Percentiles rank a stretch among this genome's conserved stretches.
These are phyloP conservation scores for Corythaeola cristata DNA, from an alignment of 2,113 vertebrate genomes.

Conservation along the genomic window DNA sequence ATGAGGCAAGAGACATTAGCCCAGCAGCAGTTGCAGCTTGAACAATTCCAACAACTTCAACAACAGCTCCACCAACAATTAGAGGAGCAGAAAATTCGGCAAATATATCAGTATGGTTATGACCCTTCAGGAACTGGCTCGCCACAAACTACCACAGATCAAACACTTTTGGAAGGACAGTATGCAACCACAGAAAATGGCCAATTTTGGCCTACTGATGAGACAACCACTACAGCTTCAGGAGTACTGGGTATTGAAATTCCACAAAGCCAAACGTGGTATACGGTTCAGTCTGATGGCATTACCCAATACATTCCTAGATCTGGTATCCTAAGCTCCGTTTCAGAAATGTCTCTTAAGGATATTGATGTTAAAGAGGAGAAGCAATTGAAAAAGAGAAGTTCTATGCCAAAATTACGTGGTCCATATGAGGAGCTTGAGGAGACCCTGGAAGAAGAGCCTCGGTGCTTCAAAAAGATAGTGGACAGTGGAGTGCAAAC, in stretches of 20 bases:
- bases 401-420: conserved; percentile 75
- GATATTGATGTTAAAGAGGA: conserved; percentile 82
- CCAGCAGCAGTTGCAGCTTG: conserved; percentile 92
- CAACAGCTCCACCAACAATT: conserved; percentile 94
- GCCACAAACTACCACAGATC: conserved; percentile 80
- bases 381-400: conserved; percentile 80
- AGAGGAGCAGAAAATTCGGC: conserved; percentile 90
- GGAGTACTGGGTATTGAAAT: conserved; percentile 78
- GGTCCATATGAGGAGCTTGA: conserved; percentile 82
- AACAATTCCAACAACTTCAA: conserved; percentile 96
- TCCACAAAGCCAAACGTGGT: conserved; percentile 79
- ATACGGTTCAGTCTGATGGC: conserved; percentile 80
- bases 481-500: conserved; percentile 94
- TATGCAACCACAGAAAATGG: conserved; percentile 84
- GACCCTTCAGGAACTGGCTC: conserved; percentile 77
- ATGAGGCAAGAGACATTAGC: conserved; percentile 94
- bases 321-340: conserved; percentile 77
- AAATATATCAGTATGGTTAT: conserved; percentile 86
- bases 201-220: conserved; percentile 91
- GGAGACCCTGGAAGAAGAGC: conserved; percentile 71
- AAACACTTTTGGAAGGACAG: conserved; percentile 85
- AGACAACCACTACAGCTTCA: conserved; percentile 79
- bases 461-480: conserved; percentile 84
- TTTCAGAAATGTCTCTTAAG: conserved; percentile 83
- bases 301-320: conserved; percentile 80